Evolutionary conservation across 2,797 vertebrate genomes (phyloP), one percentile per base, ranked within the genome.

Genomic region (Phrynocephalus vlangalii): DNA sequence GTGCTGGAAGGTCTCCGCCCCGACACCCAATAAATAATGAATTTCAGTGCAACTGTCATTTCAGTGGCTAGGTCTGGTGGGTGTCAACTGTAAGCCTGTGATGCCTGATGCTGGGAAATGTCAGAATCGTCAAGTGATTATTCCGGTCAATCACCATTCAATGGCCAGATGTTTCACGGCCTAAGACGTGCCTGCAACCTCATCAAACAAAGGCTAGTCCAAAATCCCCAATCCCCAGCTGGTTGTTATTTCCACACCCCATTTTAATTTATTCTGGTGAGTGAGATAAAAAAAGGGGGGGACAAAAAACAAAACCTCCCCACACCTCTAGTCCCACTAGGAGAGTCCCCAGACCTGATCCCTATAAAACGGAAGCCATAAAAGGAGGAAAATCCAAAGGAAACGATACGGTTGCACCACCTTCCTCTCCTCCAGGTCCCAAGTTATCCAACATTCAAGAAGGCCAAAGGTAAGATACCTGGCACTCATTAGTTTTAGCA

Each of bases 121-220:
- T n/a, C 26, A 80, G 16, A 52, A 28, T 11, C 38, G 15, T 20
- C 28, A 9, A 70, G n/a, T 15, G 38, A 76, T 76, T 85, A 5
- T 85, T 85, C 83, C 71, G 56, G 70, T 77, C 81, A 88, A 81
- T 88, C 83, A 88, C 44, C 60, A 24, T 67, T 78, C 48, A 5
- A 33, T 76, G 79, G 83, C 83, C 78, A 85, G 67, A 82, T 5
- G 80, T 85, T 88, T 81, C 87, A 85, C 78, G 82, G 84, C 60
- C 63, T 28, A 68, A 44, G 30, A 20, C 16, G 38, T 66, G 24
- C n/a, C 60, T 60, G 66, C 83, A 85, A 16, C 38, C 10, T 85
- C 84, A 79, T 86, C 70, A 66, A 33, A 80, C 48, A 11, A 83
- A 70, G 52, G 20, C 68, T 30, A 28, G 70, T 75, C 79, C 79